A percentile compares a stretch with the other conserved stretches of the same genome.
These are phyloP conservation scores for Ecdyonurus torrentis DNA, from an alignment of 2,888 invertebrate species.

Conservation along the genomic window DNA sequence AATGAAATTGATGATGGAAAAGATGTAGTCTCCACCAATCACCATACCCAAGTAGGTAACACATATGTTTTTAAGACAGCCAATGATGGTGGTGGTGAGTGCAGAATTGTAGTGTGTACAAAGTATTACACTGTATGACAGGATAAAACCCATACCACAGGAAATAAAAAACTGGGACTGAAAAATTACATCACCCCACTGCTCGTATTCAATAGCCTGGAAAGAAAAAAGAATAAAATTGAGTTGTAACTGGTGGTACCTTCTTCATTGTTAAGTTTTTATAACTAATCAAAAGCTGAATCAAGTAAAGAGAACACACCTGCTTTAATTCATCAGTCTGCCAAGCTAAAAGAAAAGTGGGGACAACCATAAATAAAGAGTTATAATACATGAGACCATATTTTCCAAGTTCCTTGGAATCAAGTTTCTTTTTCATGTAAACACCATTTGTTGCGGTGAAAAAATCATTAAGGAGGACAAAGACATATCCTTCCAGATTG, in stretches of 20 bases:
- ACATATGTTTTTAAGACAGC: slow-evolving; percentile 93
- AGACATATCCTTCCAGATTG: slow-evolving; percentile 74
- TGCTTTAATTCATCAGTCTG: too few relatives aligned
- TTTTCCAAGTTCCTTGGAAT: slow-evolving; percentile 82
- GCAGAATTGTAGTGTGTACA: slow-evolving; percentile 96
- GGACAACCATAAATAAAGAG: slow-evolving; percentile 72
- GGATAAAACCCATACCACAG: slow-evolving; percentile 91
- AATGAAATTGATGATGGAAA: slow-evolving; percentile 83
- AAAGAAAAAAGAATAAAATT: too few relatives aligned
- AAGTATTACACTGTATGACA: slow-evolving; percentile 86
- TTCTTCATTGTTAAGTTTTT: too few relatives aligned
- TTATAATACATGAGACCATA: slow-evolving; percentile 88
- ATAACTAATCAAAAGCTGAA: too few relatives aligned
- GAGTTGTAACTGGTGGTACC: too few relatives aligned
- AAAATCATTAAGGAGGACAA: slow-evolving; percentile 81
- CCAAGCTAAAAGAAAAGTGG: slow-evolving; percentile 53
- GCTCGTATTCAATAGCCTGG: slow-evolving; percentile 42
- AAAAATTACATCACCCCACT: slow-evolving; percentile 65
- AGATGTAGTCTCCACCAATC: slow-evolving; percentile 94
- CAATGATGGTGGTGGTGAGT: slow-evolving; percentile 96
- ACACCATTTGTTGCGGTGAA: slow-evolving; percentile 97
- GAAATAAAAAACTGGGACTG: slow-evolving; percentile 67
- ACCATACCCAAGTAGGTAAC: slow-evolving; percentile 98
- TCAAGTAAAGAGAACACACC: too few relatives aligned
- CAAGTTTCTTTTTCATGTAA: slow-evolving; percentile 90